Evolutionary conservation across 2,888 invertebrate species (phyloP), one percentile per base, ranked within the genome.

Genomic region (Hedya salicella): DNA sequence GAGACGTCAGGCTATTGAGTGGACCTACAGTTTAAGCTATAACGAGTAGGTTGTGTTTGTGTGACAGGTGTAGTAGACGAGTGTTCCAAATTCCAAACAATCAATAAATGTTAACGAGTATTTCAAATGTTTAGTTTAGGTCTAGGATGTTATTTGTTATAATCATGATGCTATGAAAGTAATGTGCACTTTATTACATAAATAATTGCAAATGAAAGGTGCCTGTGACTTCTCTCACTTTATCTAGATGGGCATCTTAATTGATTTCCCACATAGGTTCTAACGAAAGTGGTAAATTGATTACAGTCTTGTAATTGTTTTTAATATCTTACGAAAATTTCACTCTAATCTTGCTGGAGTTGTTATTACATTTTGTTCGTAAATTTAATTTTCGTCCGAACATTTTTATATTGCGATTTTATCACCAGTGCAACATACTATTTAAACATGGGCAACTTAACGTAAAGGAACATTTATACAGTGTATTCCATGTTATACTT

Each of bases 241-340:
- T 80, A 84, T 84, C 85, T 80, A 71, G 71, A 82, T 76, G 77
- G 72, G 70, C 71, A 85, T 85, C 85, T 81, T 77, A 84, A 85
- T 84, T 82, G 82, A 81, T 78, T 79, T 75, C 71, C 71, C 73
- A 70, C 69, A 65, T 71, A 73, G 69, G 68, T 68, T 66, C 71
- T 70, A 75, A 75, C 67, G 77, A 77, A 76, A 78, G 77, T 75
- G 70, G 65, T 53, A 72, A 76, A 78, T 74, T 73, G 69, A 72
- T 69, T 70, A 70, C 59, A 68, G 56, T 56, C 25, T 46, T 46
- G 48, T 50, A 21, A 67, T 50, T 54, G 60, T 64, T 60, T 63
- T 40, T 42, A 56, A 25, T 42, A 57, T 49, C 49, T 44, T 57
- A 59, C 44, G 42, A 30, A 57, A 53, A 30, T 32, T 57, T 63